Evolutionary conservation across 2,113 vertebrate genomes (phyloP), one percentile per base, ranked within the genome.

Genomic region (Tonatia bakeri): DNA sequence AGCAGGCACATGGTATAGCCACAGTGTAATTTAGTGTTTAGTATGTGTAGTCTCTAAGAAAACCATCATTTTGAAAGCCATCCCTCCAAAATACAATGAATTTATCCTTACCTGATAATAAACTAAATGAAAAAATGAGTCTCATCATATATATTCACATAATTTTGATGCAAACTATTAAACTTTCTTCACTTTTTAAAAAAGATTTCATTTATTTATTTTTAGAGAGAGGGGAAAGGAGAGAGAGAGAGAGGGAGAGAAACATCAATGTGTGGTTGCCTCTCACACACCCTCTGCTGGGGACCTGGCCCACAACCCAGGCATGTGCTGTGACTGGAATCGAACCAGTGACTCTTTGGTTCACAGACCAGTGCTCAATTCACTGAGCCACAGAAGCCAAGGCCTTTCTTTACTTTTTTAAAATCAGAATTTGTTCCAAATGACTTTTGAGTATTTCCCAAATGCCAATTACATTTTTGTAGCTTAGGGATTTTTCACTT

Each of bases 401-500:
- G 22, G 22, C 22, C 15, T 59, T 22, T 54, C 31, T 8, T 64
- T 1, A 56, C 15, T 7, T 87, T 28, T 90, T 65, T 31, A 65
- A 94, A 91, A 84, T 94, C 26, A 72, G 17, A 80, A 20, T 80
- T 85, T 84, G 13, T 73, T 92, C 31, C 26, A 94, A 87, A 70
- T 84, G 67, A 77, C 24, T 77, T 79, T 69, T 43, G 4, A 14
- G 7, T 94, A 11, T 69, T 90, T 95, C 24, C 13, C 69, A 69
- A 90, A 73, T 54, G 31, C 26, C 45, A 70, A 92, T 31, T n/a
- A 19, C 31, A 33, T 90, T 22, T 56, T 87, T 38, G 61, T 13
- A 65, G 33, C 61, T 56, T 45, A 72, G 64, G 80, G 33, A 47
- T n/a, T 76, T 69, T 4, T 77, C 52, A 24, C 17, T 33, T 43